phyloP scores from a whole-genome alignment of 1,140 invertebrate species.

The Rhyzopertha dominica region DNA sequence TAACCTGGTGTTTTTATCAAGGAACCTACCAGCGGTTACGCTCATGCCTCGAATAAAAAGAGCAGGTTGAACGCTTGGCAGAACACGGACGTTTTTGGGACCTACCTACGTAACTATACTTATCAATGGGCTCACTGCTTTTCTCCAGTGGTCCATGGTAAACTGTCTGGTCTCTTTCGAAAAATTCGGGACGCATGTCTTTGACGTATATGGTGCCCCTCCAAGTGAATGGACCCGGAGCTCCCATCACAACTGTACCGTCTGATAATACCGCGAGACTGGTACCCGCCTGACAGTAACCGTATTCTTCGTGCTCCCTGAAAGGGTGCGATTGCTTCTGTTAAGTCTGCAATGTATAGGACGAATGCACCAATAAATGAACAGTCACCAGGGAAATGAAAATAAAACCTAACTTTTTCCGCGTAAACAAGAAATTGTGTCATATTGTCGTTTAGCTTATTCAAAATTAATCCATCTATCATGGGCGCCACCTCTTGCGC shows the following conservation, averaged over 20 bases:
- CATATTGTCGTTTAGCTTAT: too few species aligned
- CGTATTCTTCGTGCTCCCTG: slow-evolving; percentile 80
- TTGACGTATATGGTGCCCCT: slow-evolving; percentile 80
- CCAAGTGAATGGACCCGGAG: slow-evolving; percentile 85
- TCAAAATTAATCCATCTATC: too few species aligned
- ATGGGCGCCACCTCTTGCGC: too few species aligned
- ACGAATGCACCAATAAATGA: too few species aligned
- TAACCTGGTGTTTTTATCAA: slow-evolving; percentile 52
- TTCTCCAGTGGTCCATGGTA: slow-evolving; percentile 70
- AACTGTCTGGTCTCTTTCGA: slow-evolving; percentile 70
- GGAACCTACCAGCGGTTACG: slow-evolving; percentile 76
- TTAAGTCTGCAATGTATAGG: too few species aligned
- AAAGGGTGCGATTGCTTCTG: too few species aligned
- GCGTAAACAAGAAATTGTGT: too few species aligned
- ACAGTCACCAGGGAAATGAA: too few species aligned
- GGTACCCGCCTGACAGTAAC: slow-evolving; percentile 89
- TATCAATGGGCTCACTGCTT: slow-evolving; percentile 67
- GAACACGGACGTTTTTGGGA: too few species aligned
- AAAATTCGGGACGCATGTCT: slow-evolving; percentile 66
- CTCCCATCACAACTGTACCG: slow-evolving; percentile 75
- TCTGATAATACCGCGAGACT: slow-evolving; percentile 75
- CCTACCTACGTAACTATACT: slow-evolving; percentile 86
- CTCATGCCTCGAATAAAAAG: slow-evolving; percentile 75
- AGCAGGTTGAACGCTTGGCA: too few species aligned
- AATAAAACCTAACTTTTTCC: too few species aligned